phyloP scores from a whole-genome alignment of 2,797 vertebrate genomes.

The Triplophysa yarkandensis region DNA sequence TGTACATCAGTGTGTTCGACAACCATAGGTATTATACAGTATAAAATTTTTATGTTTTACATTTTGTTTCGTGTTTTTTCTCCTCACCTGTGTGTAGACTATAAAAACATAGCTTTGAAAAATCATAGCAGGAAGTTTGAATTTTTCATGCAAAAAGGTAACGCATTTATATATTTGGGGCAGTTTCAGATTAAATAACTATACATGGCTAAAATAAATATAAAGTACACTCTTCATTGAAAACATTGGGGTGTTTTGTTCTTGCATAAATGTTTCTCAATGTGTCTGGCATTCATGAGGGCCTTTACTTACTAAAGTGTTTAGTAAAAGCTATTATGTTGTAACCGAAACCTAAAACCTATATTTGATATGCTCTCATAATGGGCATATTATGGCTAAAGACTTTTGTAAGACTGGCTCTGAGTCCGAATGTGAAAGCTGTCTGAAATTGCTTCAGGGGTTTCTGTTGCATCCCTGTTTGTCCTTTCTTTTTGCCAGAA shows the following conservation, averaged over 20 bases:
- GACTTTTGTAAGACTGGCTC: conserved; percentile 7
- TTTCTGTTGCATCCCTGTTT: background rate
- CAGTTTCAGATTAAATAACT: background rate
- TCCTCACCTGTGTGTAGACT: conserved; percentile 80
- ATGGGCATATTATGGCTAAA: background rate
- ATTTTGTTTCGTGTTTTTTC: conserved; percentile 15
- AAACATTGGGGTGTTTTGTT: conserved; percentile 2
- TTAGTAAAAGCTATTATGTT: background rate
- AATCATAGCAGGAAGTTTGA: conserved; percentile 91
- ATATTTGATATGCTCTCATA: background rate
- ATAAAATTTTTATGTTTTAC: background rate
- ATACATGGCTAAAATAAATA: background rate
- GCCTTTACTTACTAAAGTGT: conserved; percentile 17
- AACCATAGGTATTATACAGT: background rate
- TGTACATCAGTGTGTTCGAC: too few relatives aligned
- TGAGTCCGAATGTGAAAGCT: background rate
- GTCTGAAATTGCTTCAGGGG: background rate
- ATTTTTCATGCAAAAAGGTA: conserved; percentile 94
- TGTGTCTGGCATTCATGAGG: background rate
- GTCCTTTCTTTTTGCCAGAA: background rate
- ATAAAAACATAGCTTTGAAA: conserved; percentile 83
- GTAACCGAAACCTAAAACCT: background rate
- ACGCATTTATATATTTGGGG: conserved; percentile 51
- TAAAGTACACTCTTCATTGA: conserved; percentile 8
- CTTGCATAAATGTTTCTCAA: background rate